Evolutionary conservation across 2,797 vertebrate species (phyloP).

Genomic region (Ispidina lecontei): DNA sequence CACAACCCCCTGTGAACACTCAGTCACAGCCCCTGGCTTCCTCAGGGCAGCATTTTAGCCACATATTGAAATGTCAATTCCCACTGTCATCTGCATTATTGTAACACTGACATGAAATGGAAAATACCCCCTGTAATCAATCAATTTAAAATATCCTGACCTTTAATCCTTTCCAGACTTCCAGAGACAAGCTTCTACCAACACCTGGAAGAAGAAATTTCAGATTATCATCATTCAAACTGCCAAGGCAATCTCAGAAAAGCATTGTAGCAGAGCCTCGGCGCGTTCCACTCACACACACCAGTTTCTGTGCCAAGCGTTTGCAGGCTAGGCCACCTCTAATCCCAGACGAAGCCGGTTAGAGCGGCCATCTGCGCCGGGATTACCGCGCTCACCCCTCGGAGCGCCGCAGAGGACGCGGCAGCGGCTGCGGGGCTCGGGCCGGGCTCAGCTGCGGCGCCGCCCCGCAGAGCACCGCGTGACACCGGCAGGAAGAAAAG

Average conservation of each 20-base stretch:
- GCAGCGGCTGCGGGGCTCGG: background rate
- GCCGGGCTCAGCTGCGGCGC: background rate
- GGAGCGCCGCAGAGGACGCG: background rate
- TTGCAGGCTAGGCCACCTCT: background rate
- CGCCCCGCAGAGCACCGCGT: background rate
- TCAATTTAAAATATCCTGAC: background rate
- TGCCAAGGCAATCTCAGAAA: background rate
- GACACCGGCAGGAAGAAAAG: background rate
- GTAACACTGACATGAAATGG: background rate
- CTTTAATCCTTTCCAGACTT: background rate
- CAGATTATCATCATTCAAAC: background rate
- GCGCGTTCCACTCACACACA: background rate
- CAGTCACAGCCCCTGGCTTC: rapidly evolving
- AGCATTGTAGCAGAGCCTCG: rapidly evolving
- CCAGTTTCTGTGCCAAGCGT: background rate
- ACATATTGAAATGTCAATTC: background rate
- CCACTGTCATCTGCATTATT: background rate
- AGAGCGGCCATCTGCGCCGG: background rate
- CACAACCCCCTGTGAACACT: rapidly evolving
- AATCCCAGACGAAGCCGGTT: background rate
- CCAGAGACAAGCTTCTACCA: background rate
- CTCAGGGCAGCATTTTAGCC: background rate
- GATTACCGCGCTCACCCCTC: background rate
- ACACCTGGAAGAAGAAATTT: background rate
- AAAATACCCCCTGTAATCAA: rapidly evolving